Evolutionary conservation across 30 jellyfish, hydroid and myxozoan genomes (phyloP).

Genomic region (Morbakka virulenta): DNA sequence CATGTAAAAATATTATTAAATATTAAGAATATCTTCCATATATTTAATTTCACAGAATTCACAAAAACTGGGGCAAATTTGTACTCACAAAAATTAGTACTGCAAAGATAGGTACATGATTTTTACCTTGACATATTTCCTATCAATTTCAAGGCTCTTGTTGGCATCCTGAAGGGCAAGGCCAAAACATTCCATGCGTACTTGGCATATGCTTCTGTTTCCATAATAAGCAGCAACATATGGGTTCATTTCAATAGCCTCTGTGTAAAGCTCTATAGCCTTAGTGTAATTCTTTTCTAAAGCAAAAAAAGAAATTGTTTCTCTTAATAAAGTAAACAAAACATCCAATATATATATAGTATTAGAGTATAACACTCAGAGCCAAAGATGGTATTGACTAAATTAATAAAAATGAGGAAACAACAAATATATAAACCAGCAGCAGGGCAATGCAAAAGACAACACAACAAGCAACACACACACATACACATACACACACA

Average conservation of each 20-base stretch:
- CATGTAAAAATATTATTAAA: neutral
- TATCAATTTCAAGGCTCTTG: conserved; percentile 61
- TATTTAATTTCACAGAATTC: neutral
- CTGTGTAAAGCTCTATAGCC: conserved; percentile 70
- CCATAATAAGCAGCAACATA: conserved; percentile 89
- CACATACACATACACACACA: too few relatives aligned
- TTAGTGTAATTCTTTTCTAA: conserved; percentile 78
- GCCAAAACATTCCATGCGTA: conserved; percentile 86
- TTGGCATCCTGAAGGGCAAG: conserved; percentile 89
- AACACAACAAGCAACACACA: too few relatives aligned
- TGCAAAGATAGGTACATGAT: neutral
- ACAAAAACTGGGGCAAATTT: neutral
- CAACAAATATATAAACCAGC: too few relatives aligned
- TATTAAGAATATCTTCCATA: neutral
- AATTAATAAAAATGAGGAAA: too few relatives aligned
- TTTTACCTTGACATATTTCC: conserved; percentile 85
- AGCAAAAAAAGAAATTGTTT: too few relatives aligned
- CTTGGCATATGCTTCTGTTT: conserved; percentile 82
- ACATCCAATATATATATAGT: too few relatives aligned
- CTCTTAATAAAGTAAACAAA: too few relatives aligned
- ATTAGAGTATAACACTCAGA: too few relatives aligned
- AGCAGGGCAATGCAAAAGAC: too few relatives aligned
- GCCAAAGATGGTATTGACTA: too few relatives aligned
- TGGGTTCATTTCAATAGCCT: conserved; percentile 83
- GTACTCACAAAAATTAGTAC: neutral